phyloP scores from a whole-genome alignment of 2,888 invertebrate genomes.

The Sarcophaga rosellei region DNA sequence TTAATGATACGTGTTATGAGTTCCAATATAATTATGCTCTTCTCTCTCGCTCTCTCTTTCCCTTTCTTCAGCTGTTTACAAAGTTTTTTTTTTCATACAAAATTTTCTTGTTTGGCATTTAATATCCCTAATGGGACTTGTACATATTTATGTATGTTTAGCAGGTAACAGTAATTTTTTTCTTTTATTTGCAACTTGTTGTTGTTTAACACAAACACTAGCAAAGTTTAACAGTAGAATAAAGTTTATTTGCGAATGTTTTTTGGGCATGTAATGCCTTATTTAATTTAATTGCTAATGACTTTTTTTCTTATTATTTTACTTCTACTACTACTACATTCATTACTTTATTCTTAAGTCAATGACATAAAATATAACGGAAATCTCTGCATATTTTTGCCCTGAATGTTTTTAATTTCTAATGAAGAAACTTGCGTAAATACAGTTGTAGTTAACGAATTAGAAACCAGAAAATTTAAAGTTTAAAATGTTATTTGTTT shows the following conservation, averaged over 20 bases:
- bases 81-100: not conserved
- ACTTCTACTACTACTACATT: no score
- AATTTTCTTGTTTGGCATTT: not conserved
- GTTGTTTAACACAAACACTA: not conserved
- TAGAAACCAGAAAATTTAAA: not conserved
- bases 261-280: not conserved
- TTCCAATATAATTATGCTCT: not conserved
- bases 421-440: not conserved
- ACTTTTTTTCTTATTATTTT: not conserved
- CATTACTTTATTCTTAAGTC: not conserved
- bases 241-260: not conserved
- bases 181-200: not conserved
- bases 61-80: no score
- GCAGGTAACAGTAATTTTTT: not conserved
- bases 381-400: slow-evolving; percentile 40
- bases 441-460: not conserved
- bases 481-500: no score
- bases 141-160: not conserved
- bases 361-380: slow-evolving; percentile 18
- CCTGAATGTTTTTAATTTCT: not conserved
- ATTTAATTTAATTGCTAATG: not conserved
- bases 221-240: not conserved
- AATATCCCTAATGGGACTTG: not conserved
- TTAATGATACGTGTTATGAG: slow-evolving; percentile 20
- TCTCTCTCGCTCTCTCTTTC: not conserved